Percentiles rank a stretch among this genome's conserved stretches.
phyloP scores from a whole-genome alignment of 1,140 invertebrate species.

The Lethocerus indicus region DNA sequence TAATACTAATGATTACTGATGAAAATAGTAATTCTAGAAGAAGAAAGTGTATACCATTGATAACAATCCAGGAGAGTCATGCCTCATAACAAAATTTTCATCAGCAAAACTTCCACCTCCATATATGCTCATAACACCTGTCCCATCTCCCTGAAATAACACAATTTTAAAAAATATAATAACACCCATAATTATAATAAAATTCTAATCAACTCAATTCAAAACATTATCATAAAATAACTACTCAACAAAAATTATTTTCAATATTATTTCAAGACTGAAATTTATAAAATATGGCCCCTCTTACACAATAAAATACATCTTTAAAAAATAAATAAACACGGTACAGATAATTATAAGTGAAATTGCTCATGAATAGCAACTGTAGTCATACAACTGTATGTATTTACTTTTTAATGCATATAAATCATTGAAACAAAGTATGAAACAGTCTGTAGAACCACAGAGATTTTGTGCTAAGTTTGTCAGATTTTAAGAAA shows the following conservation, averaged over 20 bases:
- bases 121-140: constrained; percentile 95
- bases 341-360: no score
- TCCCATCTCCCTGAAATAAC: constrained; percentile 79
- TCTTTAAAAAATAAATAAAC: no score
- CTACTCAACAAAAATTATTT: background rate
- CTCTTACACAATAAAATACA: no score
- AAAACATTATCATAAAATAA: background rate
- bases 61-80: constrained; percentile 85
- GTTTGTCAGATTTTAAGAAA: no score
- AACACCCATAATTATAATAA: background rate
- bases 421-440: no score
- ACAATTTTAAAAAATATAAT: background rate
- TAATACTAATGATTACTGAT: background rate
- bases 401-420: no score
- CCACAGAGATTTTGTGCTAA: no score
- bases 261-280: no score
- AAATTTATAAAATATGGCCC: no score
- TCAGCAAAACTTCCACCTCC: constrained; percentile 85
- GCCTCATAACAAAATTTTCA: constrained; percentile 93
- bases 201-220: background rate
- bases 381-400: no score
- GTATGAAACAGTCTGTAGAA: no score
- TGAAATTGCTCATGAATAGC: no score
- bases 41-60: constrained; percentile 61
- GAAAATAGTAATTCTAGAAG: background rate